A percentile compares a stretch with the other conserved stretches of the same genome.
phyloP scores from a whole-genome alignment of 2,888 invertebrate genomes.

The Pheosia gnoma region DNA sequence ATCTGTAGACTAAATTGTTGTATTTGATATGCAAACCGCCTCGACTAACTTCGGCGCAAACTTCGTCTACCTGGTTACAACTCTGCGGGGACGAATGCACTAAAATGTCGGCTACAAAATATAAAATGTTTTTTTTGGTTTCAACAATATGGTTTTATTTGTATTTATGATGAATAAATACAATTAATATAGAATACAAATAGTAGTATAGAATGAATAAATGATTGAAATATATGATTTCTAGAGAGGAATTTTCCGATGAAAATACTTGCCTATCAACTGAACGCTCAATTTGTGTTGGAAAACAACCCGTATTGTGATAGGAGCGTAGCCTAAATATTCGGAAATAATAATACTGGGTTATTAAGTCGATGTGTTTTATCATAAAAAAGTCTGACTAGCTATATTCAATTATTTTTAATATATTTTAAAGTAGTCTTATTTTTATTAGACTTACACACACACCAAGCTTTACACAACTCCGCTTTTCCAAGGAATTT shows the following conservation, averaged over 20 bases:
- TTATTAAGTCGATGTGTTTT: conserved; percentile 11
- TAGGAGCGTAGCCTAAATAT: conserved; percentile 46
- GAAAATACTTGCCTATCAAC: background rate
- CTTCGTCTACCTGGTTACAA: background rate
- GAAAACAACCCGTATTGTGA: conserved; percentile 43
- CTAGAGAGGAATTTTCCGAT: background rate
- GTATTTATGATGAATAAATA: too few relatives aligned
- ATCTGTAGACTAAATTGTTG: conserved; percentile 16
- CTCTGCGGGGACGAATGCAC: background rate
- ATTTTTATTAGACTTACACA: too few relatives aligned
- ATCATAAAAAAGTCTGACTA: too few relatives aligned
- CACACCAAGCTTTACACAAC: too few relatives aligned
- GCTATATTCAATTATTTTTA: too few relatives aligned
- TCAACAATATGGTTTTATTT: background rate
- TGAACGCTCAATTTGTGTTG: conserved; percentile 39
- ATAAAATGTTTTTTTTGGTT: background rate
- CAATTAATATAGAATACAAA: too few relatives aligned
- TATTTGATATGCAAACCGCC: conserved; percentile 11
- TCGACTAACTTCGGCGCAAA: background rate
- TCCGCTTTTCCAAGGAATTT: too few relatives aligned
- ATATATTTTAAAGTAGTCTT: too few relatives aligned
- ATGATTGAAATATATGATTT: background rate
- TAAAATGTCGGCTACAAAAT: background rate
- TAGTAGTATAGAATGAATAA: too few relatives aligned
- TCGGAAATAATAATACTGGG: conserved; percentile 43